phyloP scores from a whole-genome alignment of 1,140 invertebrate genomes.

The Bombus terrestris region DNA sequence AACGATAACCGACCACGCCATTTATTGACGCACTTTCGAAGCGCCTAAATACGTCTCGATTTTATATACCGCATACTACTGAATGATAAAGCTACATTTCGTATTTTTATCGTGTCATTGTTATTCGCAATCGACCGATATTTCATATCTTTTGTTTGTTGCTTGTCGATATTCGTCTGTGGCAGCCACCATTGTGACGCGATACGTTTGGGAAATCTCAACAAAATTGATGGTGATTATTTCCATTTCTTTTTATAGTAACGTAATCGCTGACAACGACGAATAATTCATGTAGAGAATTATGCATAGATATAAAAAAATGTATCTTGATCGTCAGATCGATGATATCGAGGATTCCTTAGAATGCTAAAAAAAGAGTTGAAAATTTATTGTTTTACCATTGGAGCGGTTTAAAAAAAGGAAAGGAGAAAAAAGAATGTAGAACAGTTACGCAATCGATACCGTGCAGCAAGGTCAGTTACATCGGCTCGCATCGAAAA shows the following conservation, averaged over 20 bases:
- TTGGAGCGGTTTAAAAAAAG: not conserved
- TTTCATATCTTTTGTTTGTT: not conserved
- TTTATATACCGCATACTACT: not conserved
- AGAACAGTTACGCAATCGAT: slow-evolving; percentile 2
- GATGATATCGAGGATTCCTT: not conserved
- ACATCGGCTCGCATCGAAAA: slow-evolving; percentile 20
- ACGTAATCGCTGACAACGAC: not conserved
- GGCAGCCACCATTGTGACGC: no score
- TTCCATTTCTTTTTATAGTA: not conserved
- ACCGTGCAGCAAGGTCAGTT: slow-evolving; percentile 44
- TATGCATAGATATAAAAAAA: not conserved
- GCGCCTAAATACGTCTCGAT: slow-evolving; percentile 4
- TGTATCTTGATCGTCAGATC: not conserved
- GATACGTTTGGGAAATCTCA: not conserved
- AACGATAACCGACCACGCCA: slow-evolving; percentile 28
- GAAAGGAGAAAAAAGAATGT: no score
- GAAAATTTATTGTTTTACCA: not conserved
- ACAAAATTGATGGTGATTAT: not conserved
- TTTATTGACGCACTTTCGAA: slow-evolving; percentile 2
- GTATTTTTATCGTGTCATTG: not conserved
- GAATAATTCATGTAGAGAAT: not conserved
- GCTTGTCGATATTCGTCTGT: no score
- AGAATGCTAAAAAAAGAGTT: not conserved
- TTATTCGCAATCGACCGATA: not conserved
- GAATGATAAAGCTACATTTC: not conserved